Evolutionary conservation across 2,113 vertebrate species (phyloP).

Genomic region (Eira barbara): DNA sequence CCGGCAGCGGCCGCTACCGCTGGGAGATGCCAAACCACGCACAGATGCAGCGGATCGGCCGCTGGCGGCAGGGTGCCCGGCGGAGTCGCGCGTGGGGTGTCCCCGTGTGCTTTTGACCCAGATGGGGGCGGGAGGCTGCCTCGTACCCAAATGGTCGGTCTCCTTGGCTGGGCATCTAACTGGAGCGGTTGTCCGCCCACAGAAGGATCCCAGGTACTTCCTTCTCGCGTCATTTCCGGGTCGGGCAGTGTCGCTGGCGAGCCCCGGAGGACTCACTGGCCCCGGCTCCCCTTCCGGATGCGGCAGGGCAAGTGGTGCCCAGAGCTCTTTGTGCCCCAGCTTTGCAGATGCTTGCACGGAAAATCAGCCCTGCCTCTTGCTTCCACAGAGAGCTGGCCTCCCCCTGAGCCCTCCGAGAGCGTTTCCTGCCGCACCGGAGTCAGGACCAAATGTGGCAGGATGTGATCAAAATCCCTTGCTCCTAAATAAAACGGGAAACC

Average conservation of each 20-base stretch:
- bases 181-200: not conserved
- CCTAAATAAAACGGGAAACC: conserved; percentile 47
- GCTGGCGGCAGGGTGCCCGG: accelerated
- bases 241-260: not conserved
- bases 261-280: not conserved
- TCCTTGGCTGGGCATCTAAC: not conserved
- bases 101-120: not conserved
- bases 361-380: not conserved
- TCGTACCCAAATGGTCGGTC: accelerated
- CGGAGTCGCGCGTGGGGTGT: not conserved
- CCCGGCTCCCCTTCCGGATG: not conserved
- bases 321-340: not conserved
- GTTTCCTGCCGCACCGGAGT: not conserved
- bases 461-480: not conserved
- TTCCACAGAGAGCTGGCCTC: not conserved
- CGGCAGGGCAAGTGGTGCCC: not conserved
- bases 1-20: conserved; percentile 42
- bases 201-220: not conserved
- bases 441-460: not conserved
- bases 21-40: conserved; percentile 57
- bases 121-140: not conserved
- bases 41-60: not conserved
- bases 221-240: not conserved
- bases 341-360: not conserved
- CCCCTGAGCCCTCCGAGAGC: not conserved